phyloP scores from a whole-genome alignment of 2,797 vertebrate genomes.

The Coilia nasus region DNA sequence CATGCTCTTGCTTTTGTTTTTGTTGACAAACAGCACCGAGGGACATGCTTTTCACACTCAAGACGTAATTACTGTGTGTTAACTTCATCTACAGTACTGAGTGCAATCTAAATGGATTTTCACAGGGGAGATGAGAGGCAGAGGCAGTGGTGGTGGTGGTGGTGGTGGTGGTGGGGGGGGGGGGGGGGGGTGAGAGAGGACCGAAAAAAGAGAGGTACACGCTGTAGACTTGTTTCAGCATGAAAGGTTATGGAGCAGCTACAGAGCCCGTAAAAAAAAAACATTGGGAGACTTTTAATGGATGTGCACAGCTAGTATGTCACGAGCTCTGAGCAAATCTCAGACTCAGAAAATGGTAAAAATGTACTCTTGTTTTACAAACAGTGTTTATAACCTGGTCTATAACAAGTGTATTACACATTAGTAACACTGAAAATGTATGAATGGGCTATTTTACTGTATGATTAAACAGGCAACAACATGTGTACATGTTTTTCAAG shows the following conservation, averaged over 20 bases:
- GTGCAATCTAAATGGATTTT: neutral
- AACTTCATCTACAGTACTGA: neutral
- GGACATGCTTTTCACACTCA: slow-evolving; percentile 21
- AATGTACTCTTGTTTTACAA: too few relatives aligned
- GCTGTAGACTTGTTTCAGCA: neutral
- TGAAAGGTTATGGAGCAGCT: neutral
- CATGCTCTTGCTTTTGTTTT: neutral
- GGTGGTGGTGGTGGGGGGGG: neutral
- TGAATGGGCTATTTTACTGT: too few relatives aligned
- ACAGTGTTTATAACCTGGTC: neutral
- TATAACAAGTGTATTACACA: neutral
- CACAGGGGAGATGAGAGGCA: neutral
- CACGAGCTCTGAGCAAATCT: too few relatives aligned
- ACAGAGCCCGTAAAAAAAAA: neutral
- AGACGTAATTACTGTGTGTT: slow-evolving; percentile 17
- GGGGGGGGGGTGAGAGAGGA: neutral
- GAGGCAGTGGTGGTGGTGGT: neutral
- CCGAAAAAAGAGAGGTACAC: neutral
- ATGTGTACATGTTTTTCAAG: neutral
- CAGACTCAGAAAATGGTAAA: too few relatives aligned
- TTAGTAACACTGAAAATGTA: neutral
- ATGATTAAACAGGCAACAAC: too few relatives aligned
- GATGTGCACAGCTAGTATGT: neutral
- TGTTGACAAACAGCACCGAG: neutral
- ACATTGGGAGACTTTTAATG: neutral